Evolutionary conservation across 2,888 invertebrate genomes (phyloP).

Genomic region (Cantharis lateralis): DNA sequence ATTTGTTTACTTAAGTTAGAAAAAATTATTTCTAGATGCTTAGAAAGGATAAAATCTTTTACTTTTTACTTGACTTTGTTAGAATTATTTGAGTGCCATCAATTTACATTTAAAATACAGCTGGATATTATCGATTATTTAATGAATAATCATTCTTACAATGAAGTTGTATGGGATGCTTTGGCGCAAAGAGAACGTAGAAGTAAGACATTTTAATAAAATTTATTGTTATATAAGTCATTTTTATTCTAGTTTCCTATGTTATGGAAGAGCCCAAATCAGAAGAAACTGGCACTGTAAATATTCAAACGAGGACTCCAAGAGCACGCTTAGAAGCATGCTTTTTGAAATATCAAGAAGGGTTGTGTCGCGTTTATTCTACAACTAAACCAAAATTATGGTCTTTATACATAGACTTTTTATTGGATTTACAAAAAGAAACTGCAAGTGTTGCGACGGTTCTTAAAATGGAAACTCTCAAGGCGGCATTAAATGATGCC

Average conservation of each 20-base stretch:
- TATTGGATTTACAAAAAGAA: conserved; percentile 61
- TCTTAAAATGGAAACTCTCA: conserved; percentile 58
- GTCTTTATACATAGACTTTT: conserved; percentile 59
- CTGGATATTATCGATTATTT: conserved; percentile 60
- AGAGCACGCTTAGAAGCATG: conserved; percentile 38
- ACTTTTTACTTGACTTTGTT: conserved; percentile 55
- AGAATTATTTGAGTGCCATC: conserved; percentile 62
- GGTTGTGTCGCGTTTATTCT: conserved; percentile 36
- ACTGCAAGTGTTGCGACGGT: conserved; percentile 54
- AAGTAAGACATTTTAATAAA: conserved; percentile 46
- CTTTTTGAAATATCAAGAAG: conserved; percentile 41
- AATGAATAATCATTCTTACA: conserved; percentile 57
- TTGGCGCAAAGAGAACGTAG: conserved; percentile 65
- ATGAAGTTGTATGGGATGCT: conserved; percentile 64
- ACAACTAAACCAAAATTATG: conserved; percentile 38
- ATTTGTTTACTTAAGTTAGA: conserved; percentile 53
- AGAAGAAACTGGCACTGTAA: background rate
- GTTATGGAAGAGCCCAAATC: background rate
- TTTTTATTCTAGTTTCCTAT: background rate
- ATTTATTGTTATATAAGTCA: background rate
- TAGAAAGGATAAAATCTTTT: conserved; percentile 36
- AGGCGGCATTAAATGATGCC: conserved; percentile 53
- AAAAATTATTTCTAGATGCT: conserved; percentile 51
- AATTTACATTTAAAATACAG: conserved; percentile 64
- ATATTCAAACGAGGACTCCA: conserved; percentile 4